Evolutionary conservation across 2,888 invertebrate species (phyloP).

Genomic region (Eristalinus sepulchralis): DNA sequence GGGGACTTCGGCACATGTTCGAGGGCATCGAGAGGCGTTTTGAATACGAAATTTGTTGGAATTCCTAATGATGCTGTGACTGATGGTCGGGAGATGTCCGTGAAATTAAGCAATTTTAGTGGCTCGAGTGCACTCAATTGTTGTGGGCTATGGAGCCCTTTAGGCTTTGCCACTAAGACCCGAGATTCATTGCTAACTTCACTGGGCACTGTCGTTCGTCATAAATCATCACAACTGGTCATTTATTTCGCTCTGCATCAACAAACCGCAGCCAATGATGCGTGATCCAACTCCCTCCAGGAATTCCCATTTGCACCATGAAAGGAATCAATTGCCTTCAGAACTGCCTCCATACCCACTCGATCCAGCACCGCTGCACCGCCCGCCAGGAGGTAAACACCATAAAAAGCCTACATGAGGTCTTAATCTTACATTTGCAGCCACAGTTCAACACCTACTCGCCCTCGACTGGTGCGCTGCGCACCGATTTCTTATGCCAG

Average conservation of each 20-base stretch:
- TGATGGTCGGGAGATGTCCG: not conserved
- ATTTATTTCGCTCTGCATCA: not conserved
- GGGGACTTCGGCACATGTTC: conserved; percentile 41
- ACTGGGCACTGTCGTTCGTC: too few relatives aligned
- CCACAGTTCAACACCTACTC: conserved; percentile 64
- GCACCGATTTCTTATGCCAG: conserved; percentile 49
- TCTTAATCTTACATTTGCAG: conserved; percentile 61
- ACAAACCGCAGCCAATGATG: not conserved
- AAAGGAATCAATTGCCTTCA: conserved; percentile 49
- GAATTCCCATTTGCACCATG: conserved; percentile 14
- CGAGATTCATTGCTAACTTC: too few relatives aligned
- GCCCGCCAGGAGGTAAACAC: conserved; percentile 36
- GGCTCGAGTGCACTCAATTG: not conserved
- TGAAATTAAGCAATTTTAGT: not conserved
- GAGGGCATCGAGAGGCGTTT: conserved; percentile 5
- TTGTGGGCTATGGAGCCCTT: too few relatives aligned
- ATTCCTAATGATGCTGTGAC: not conserved
- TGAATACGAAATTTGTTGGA: not conserved
- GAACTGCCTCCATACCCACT: conserved; percentile 25
- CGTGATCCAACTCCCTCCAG: not conserved
- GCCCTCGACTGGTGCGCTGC: not conserved
- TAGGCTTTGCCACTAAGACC: too few relatives aligned
- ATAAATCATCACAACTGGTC: not conserved
- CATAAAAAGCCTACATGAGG: conserved; percentile 65
- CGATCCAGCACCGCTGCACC: not conserved